Percentiles rank a stretch among this genome's conserved stretches.
Conservation (phyloP, 2,888 invertebrate genomes). For the Ametastegia equiseti region DNA sequence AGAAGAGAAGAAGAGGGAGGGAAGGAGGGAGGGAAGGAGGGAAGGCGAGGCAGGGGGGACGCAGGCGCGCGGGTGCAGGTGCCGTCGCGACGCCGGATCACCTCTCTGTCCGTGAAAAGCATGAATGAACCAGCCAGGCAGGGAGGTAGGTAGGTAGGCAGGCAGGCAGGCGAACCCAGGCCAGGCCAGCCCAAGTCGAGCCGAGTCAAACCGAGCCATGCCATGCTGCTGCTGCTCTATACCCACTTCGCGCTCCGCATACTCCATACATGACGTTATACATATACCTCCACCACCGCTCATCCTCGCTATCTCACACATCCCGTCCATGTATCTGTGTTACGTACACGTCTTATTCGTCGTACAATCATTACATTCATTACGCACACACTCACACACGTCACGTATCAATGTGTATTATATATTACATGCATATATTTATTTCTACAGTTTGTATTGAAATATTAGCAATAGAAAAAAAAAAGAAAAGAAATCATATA, state of each 20-base stretch:
- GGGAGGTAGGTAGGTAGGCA: too few relatives aligned
- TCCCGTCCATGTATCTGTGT: too few relatives aligned
- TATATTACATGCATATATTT: not conserved
- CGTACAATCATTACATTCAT: not conserved
- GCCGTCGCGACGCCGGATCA: constrained; percentile 56
- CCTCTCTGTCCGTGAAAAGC: constrained; percentile 60
- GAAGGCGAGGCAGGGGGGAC: not conserved
- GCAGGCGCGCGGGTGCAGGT: constrained; percentile 52
- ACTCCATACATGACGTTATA: constrained; percentile 2
- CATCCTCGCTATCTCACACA: not conserved
- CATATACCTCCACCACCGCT: not conserved
- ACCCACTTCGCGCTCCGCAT: constrained; percentile 9
- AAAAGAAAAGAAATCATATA: not conserved
- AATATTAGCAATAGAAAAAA: not conserved
- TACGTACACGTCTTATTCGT: not conserved
- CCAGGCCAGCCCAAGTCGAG: not conserved
- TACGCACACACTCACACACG: not conserved
- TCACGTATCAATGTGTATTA: not conserved
- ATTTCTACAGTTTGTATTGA: not conserved
- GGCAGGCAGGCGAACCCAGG: not conserved
- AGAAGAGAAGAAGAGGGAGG: constrained; percentile 18
- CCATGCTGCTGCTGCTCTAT: constrained; percentile 39
- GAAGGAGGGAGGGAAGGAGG: not conserved
- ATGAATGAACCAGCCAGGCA: constrained; percentile 68
- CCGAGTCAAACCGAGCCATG: constrained; percentile 54